Evolutionary conservation across 2,888 invertebrate genomes (phyloP).

Genomic region (Oligia fasciuncula): DNA sequence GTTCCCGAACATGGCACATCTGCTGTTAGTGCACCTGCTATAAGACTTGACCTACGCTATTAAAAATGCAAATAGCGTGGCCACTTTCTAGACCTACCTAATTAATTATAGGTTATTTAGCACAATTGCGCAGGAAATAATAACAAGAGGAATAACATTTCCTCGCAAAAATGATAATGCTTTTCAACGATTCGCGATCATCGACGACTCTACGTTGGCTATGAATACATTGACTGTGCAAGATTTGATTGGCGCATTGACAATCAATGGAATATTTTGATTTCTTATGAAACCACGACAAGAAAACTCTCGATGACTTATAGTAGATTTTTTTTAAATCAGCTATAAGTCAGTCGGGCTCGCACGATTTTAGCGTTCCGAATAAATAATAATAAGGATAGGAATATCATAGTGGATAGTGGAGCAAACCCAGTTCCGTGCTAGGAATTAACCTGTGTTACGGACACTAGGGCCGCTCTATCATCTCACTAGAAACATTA

Average conservation of each 20-base stretch:
- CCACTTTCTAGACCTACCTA: background rate
- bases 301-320: background rate
- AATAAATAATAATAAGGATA: too few relatives aligned
- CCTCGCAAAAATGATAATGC: background rate
- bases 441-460: too few relatives aligned
- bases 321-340: background rate
- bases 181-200: background rate
- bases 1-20: background rate
- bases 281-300: background rate
- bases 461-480: too few relatives aligned
- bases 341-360: background rate
- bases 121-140: background rate
- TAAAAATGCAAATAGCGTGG: background rate
- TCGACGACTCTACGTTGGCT: background rate
- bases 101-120: background rate
- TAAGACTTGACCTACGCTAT: too few relatives aligned
- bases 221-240: too few relatives aligned
- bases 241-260: background rate
- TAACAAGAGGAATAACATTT: background rate
- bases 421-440: too few relatives aligned
- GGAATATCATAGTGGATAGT: too few relatives aligned
- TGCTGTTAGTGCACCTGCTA: too few relatives aligned
- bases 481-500: too few relatives aligned
- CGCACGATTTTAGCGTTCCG: background rate
- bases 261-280: background rate